These are phyloP conservation scores for Torymus auratus DNA, from an alignment of 2,888 invertebrate genomes.

Conservation along the genomic window DNA sequence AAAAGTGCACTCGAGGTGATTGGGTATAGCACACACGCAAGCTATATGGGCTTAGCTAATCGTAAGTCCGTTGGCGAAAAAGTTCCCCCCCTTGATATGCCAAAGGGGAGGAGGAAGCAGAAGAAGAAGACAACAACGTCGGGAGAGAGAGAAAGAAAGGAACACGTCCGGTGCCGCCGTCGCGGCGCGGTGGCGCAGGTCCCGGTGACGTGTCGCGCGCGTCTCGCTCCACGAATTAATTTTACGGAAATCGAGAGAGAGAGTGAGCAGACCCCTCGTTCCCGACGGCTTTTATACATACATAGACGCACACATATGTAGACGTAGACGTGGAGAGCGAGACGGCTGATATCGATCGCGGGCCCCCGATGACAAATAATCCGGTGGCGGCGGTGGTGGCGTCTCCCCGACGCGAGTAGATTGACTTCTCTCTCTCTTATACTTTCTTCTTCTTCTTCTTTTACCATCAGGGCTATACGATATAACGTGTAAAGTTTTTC, in stretches of 20 bases:
- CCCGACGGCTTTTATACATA: too few relatives aligned
- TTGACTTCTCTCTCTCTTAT: background rate
- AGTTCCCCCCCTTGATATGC: background rate
- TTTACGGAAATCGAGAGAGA: slow-evolving; percentile 44
- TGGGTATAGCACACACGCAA: background rate
- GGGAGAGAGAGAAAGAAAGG: background rate
- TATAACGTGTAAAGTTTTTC: too few relatives aligned
- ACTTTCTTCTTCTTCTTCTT: background rate
- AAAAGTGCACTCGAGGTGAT: slow-evolving; percentile 49
- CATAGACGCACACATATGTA: too few relatives aligned
- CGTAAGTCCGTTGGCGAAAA: slow-evolving; percentile 49
- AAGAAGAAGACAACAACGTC: too few relatives aligned
- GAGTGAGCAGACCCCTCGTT: background rate
- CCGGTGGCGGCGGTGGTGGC: too few relatives aligned
- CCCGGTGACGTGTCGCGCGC: slow-evolving; percentile 38
- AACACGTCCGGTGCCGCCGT: slow-evolving; percentile 29
- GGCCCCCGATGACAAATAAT: slow-evolving; percentile 55
- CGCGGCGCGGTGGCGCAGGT: too few relatives aligned
- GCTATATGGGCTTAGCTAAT: slow-evolving; percentile 14
- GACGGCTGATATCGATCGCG: slow-evolving; percentile 57
- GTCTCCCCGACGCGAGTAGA: slow-evolving; percentile 6
- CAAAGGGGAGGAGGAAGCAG: background rate
- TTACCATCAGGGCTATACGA: too few relatives aligned
- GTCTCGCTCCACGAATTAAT: slow-evolving; percentile 36
- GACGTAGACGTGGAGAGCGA: background rate